These are phyloP conservation scores for Agrochola circellaris DNA, from an alignment of 2,888 invertebrate species.

Conservation along the genomic window DNA sequence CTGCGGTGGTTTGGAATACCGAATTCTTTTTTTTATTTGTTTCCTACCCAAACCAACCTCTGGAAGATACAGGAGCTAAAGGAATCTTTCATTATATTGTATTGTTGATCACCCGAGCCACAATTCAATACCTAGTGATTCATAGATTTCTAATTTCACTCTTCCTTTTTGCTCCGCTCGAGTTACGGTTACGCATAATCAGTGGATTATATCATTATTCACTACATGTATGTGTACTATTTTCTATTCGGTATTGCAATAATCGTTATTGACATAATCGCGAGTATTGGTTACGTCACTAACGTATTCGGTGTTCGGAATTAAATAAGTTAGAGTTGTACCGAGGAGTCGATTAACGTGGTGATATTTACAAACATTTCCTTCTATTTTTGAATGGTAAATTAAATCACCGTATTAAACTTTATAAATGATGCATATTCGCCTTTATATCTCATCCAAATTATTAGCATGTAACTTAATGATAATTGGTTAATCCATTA, in stretches of 20 bases:
- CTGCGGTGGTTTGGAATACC: not conserved
- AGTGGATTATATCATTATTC: slow-evolving; percentile 5
- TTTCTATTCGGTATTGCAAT: slow-evolving; percentile 40
- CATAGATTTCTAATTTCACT: slow-evolving; percentile 46
- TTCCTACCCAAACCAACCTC: not conserved
- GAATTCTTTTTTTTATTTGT: too few species aligned
- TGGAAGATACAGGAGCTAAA: not conserved
- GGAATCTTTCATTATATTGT: not conserved
- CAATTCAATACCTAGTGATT: slow-evolving; percentile 15
- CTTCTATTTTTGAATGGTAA: not conserved
- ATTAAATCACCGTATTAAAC: not conserved
- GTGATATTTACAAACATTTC: slow-evolving; percentile 14
- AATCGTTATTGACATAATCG: slow-evolving; percentile 41
- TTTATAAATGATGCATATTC: not conserved
- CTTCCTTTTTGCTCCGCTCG: slow-evolving; percentile 27
- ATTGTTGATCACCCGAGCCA: not conserved
- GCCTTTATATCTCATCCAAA: not conserved
- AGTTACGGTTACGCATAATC: slow-evolving; percentile 22
- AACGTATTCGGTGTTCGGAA: slow-evolving; percentile 17
- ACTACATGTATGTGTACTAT: slow-evolving; percentile 18
- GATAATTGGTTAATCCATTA: not conserved
- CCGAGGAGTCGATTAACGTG: slow-evolving; percentile 5
- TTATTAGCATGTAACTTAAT: not conserved
- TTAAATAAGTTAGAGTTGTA: slow-evolving; percentile 3
- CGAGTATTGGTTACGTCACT: slow-evolving; percentile 40